Percentiles rank a stretch among this genome's conserved stretches.
Evolutionary conservation across 2,113 vertebrate species (phyloP).

Genomic region (Xenopus borealis): DNA sequence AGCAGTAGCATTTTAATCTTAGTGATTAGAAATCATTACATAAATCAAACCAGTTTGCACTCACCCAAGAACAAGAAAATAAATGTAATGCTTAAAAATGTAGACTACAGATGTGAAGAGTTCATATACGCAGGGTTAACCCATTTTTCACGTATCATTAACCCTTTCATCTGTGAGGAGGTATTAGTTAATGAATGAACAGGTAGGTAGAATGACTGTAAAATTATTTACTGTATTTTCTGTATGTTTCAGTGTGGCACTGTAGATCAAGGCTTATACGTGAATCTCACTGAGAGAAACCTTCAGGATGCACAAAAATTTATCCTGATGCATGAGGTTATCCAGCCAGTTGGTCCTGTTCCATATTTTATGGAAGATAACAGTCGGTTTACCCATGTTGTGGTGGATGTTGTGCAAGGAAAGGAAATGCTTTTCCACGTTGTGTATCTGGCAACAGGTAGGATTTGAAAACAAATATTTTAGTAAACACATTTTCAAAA

Average conservation of each 20-base stretch:
- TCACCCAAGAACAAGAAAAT: too few species aligned
- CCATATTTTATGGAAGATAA: slow-evolving; percentile 95
- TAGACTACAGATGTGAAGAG: neutral
- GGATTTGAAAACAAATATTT: too few species aligned
- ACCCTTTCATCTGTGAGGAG: neutral
- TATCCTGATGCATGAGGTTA: slow-evolving; percentile 92
- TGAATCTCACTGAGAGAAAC: slow-evolving; percentile 90
- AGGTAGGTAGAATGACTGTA: neutral
- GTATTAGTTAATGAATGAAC: too few species aligned
- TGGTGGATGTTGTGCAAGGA: slow-evolving; percentile 92
- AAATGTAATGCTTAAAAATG: too few species aligned
- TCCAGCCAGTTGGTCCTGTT: slow-evolving; percentile 81
- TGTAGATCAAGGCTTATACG: slow-evolving; percentile 86
- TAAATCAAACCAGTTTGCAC: too few species aligned
- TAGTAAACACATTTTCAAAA: too few species aligned
- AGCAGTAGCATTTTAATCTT: too few species aligned
- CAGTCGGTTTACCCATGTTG: slow-evolving; percentile 90
- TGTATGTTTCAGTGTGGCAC: slow-evolving; percentile 82
- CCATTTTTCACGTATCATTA: neutral
- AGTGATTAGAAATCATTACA: too few species aligned
- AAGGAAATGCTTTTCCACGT: slow-evolving; percentile 85
- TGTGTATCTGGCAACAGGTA: slow-evolving; percentile 94
- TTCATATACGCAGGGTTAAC: neutral
- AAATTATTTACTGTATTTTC: neutral
- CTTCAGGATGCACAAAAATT: slow-evolving; percentile 96